Evolutionary conservation across 2,888 invertebrate species (phyloP), one percentile per base, ranked within the genome.

Genomic region (Volucella zonaria): DNA sequence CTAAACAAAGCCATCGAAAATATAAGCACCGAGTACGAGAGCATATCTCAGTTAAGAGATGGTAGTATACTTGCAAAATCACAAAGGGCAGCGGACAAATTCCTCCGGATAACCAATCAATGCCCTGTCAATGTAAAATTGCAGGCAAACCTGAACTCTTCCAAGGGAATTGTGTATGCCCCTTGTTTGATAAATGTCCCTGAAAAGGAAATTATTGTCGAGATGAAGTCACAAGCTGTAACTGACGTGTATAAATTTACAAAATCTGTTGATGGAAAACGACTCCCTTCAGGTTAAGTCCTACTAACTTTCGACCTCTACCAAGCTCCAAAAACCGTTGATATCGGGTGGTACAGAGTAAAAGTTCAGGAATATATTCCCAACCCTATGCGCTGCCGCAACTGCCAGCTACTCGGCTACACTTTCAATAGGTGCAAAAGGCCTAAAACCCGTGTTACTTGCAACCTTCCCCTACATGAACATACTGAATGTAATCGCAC

Each of bases 301-400:
- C 15, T 67, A 9, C n/a, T 67, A 8, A 54, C 67, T 1, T 67
- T 54, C 10, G 67, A 67, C 43, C 40, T 18, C 8, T 45, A 47
- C 9, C 58, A 23, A 15, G 43, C 42, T 14, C 58, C 58, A 59
- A 42, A 18, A 11, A 47, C 58, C 2, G 47, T 70, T 14, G 45
- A 56, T 14, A 68, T 68, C 15, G 58, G 68, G 8, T 68, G 47
- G 47, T 68, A 58, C 15, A 68, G 47, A 45, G 56, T 54, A 6
- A 68, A 56, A 31, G 31, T 31, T 31, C 31, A 31, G 31, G 31
- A 31, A 31, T 31, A 31, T 31, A 31, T 31, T 31, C 45, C 47
- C n/a, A 56, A 38, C 31, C 67, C 67, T 45, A 56, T 68, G n/a
- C n/a, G n/a, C n/a, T n/a, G 68, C 47, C 6, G 54, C 1, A 58